phyloP scores from a whole-genome alignment of 2,888 invertebrate genomes.

The Clitarchus hookeri region DNA sequence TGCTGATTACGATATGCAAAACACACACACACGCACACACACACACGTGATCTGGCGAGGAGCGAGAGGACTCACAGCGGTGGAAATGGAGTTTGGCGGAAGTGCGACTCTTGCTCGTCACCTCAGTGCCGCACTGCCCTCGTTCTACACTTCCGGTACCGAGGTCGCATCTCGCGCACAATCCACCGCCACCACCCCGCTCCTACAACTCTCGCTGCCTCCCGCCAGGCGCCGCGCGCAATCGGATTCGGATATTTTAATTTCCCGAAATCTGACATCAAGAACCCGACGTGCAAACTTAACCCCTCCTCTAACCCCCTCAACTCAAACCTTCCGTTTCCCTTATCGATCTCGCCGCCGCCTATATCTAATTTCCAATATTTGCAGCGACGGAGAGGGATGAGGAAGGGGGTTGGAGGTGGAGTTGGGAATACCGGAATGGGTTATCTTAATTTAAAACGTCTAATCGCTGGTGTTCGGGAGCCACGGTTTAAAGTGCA shows the following conservation, averaged over 20 bases:
- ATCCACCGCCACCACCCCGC: constrained; percentile 35
- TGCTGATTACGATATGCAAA: no score
- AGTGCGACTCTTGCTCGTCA: neutral
- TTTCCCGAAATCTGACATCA: neutral
- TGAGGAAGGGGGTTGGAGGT: neutral
- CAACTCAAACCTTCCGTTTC: neutral
- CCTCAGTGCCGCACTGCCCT: neutral
- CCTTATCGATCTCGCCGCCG: neutral
- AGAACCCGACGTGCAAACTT: neutral
- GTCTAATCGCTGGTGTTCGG: constrained; percentile 29
- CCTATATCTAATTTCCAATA: constrained; percentile 14
- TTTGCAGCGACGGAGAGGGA: neutral
- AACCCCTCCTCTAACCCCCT: neutral
- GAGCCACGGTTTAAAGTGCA: constrained; percentile 22
- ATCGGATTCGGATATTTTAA: constrained; percentile 14
- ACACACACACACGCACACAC: no score
- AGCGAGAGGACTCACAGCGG: no score
- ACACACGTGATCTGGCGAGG: no score
- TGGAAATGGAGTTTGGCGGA: no score
- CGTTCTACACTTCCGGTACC: constrained; percentile 44
- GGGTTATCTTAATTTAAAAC: constrained; percentile 19
- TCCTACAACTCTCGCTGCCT: constrained; percentile 44
- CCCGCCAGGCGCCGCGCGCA: neutral
- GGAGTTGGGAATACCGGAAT: neutral
- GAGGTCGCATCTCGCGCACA: constrained; percentile 36